phyloP scores from a whole-genome alignment of 2,888 invertebrate species.

The Hydroisotoma schaefferi region DNA sequence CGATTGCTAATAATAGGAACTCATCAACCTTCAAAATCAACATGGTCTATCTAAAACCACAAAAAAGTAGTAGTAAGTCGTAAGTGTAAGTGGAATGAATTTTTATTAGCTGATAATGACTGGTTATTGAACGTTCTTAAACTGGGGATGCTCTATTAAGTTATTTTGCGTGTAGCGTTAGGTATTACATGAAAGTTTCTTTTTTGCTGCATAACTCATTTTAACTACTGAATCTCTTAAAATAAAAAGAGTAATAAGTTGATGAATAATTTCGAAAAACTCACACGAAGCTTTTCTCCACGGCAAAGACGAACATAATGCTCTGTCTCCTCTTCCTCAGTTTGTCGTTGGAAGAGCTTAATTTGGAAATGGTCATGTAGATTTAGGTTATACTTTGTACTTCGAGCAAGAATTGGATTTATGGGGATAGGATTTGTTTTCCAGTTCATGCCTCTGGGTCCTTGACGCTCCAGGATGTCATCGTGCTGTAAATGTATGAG shows the following conservation, averaged over 20 bases:
- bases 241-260: too few species aligned
- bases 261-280: constrained; percentile 13
- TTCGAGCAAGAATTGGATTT: constrained; percentile 45
- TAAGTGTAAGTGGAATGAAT: too few species aligned
- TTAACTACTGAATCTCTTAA: too few species aligned
- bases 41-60: too few species aligned
- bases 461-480: constrained; percentile 49
- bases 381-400: constrained; percentile 44
- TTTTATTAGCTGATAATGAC: too few species aligned
- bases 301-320: constrained; percentile 50
- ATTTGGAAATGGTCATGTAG: constrained; percentile 32
- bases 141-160: too few species aligned
- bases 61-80: too few species aligned
- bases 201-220: neutral
- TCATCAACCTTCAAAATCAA: too few species aligned
- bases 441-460: constrained; percentile 49
- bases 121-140: too few species aligned
- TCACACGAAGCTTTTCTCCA: constrained; percentile 50
- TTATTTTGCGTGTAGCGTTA: too few species aligned
- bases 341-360: constrained; percentile 48
- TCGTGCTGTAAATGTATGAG: constrained; percentile 50
- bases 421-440: constrained; percentile 49
- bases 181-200: too few species aligned
- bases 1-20: too few species aligned
- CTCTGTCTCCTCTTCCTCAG: constrained; percentile 50